These are phyloP conservation scores for Psilopsiagon aurifrons DNA, from an alignment of 2,113 vertebrate species.

Conservation along the genomic window DNA sequence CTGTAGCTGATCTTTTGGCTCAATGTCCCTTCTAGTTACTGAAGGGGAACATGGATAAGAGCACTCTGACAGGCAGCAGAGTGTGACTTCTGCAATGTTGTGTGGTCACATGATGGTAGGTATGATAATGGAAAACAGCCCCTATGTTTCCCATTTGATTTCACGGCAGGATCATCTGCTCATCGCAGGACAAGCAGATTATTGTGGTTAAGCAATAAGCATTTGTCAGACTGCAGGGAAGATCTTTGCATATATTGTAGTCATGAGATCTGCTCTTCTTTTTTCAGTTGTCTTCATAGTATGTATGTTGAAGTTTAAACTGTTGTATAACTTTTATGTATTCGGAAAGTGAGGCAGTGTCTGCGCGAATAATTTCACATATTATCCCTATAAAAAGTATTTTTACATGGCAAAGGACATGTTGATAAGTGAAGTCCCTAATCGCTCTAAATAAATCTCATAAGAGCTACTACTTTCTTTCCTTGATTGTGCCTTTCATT, in stretches of 20 bases:
- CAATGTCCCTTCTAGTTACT: background rate
- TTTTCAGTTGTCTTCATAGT: background rate
- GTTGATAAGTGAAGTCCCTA: background rate
- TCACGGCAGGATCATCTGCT: background rate
- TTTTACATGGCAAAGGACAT: background rate
- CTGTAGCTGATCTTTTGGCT: background rate
- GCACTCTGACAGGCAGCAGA: background rate
- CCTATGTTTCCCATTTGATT: background rate
- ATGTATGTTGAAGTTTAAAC: background rate
- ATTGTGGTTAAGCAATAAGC: background rate
- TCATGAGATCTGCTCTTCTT: background rate
- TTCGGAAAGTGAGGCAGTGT: background rate
- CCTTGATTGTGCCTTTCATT: background rate
- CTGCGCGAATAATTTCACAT: background rate
- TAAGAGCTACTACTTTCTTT: background rate
- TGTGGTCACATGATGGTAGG: background rate
- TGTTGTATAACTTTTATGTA: background rate
- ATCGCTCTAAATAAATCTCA: background rate
- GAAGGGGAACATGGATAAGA: background rate
- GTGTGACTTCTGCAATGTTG: background rate
- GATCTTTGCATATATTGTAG: fast-evolving
- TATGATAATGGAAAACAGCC: background rate
- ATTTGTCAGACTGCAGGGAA: background rate
- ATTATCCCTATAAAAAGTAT: background rate
- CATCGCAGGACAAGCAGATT: background rate